Conservation (phyloP, 2,888 invertebrate species). For the Metellina segmentata region DNA sequence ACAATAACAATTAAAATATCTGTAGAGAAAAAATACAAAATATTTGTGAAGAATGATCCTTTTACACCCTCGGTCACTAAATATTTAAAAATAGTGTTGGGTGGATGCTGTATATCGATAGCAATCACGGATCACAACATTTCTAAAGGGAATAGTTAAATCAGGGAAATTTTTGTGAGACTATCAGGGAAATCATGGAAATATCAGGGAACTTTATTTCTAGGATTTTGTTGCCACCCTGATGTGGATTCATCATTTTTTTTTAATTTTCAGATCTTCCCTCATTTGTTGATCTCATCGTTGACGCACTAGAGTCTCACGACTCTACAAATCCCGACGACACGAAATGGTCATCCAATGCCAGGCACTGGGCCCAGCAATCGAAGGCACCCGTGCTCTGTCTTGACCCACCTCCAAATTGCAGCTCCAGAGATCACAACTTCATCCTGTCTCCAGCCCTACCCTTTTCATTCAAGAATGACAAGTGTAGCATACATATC, state of each 20-base stretch:
- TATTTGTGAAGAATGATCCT: too few relatives aligned
- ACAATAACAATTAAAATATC: too few relatives aligned
- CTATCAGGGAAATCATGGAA: too few relatives aligned
- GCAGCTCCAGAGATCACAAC: conserved; percentile 83
- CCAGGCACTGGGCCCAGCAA: conserved; percentile 87
- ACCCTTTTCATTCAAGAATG: conserved; percentile 86
- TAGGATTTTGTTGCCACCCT: too few relatives aligned
- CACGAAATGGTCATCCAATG: conserved; percentile 81
- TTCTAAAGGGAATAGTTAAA: too few relatives aligned
- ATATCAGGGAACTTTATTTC: too few relatives aligned
- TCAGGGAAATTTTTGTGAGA: too few relatives aligned
- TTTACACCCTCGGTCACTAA: too few relatives aligned
- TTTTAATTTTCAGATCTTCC: conserved; percentile 68
- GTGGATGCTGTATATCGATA: too few relatives aligned
- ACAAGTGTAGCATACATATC: conserved; percentile 87
- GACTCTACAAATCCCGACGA: conserved; percentile 77
- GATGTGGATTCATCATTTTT: neutral
- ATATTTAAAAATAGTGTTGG: too few relatives aligned
- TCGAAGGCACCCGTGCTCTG: conserved; percentile 88
- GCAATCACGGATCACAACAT: too few relatives aligned
- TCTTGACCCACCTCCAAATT: conserved; percentile 88
- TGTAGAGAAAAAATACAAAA: too few relatives aligned
- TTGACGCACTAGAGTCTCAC: conserved; percentile 81
- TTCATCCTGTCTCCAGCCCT: conserved; percentile 87
- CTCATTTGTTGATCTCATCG: conserved; percentile 79